A percentile compares a stretch with the other conserved stretches of the same genome.
phyloP scores from a whole-genome alignment of 37 sponge, comb jelly and placozoan genomes.

The Ianthella basta region DNA sequence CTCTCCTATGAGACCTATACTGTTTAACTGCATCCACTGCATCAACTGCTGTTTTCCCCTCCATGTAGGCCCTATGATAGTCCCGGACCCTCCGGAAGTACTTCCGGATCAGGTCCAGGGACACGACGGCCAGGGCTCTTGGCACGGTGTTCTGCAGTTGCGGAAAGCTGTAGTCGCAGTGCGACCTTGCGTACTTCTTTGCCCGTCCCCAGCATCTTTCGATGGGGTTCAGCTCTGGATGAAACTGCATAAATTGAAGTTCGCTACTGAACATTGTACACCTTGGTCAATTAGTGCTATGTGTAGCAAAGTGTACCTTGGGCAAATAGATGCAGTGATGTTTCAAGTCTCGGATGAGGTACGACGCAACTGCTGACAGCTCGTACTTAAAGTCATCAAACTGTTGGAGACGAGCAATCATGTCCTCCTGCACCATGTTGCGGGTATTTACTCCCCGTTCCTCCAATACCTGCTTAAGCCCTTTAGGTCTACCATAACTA shows the following conservation, averaged over 20 bases:
- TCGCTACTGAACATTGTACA: too few species aligned
- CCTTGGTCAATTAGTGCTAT: too few species aligned
- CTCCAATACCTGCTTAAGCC: constrained; percentile 20
- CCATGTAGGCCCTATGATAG: constrained; percentile 38
- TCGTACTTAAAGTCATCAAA: constrained; percentile 3
- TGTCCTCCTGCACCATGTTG: constrained; percentile 28
- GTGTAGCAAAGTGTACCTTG: too few species aligned
- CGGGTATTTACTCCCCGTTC: constrained; percentile 23
- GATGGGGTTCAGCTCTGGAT: constrained; percentile 53
- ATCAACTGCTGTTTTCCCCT: constrained; percentile 14
- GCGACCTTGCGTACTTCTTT: constrained; percentile 45
- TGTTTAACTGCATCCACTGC: not conserved
- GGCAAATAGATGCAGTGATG: too few species aligned
- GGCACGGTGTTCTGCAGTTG: too few species aligned
- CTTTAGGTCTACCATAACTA: constrained; percentile 8
- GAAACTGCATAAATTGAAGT: constrained; percentile 22
- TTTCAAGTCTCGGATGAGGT: too few species aligned
- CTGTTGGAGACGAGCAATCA: constrained; percentile 45
- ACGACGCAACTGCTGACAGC: too few species aligned
- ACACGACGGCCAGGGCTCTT: too few species aligned
- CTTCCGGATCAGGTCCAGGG: constrained; percentile 32
- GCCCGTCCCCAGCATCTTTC: constrained; percentile 43
- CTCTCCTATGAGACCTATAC: not conserved
- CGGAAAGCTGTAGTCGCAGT: too few species aligned
- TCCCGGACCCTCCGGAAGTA: constrained; percentile 37